phyloP scores from a whole-genome alignment of 2,113 vertebrate genomes.

The Toxotes chatareus region DNA sequence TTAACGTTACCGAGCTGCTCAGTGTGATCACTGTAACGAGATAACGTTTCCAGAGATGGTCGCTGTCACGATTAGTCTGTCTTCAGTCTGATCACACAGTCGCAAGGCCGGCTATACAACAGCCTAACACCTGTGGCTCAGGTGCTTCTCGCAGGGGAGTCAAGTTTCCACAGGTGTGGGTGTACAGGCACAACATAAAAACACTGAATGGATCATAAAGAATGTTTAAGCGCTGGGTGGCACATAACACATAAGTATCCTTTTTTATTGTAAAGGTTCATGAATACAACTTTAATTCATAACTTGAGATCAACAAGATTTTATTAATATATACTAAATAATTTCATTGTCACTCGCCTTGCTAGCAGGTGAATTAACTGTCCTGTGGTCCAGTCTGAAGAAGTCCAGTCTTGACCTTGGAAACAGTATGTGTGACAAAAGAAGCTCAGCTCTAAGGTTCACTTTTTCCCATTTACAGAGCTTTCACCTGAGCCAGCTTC shows the following conservation, averaged over 20 bases:
- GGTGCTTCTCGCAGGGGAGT: conserved; percentile 54
- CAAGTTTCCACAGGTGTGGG: conserved; percentile 66
- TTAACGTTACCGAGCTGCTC: conserved; percentile 1
- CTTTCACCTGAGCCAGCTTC: not conserved
- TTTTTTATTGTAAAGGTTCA: not conserved
- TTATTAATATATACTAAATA: too few species aligned
- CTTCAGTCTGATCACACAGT: conserved; percentile 42
- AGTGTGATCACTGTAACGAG: conserved; percentile 7
- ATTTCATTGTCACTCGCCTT: not conserved
- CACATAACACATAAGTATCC: not conserved
- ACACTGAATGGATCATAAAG: conserved; percentile 8
- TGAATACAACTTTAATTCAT: too few species aligned
- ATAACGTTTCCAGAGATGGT: not conserved
- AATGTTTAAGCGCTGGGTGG: not conserved
- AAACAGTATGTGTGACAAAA: not conserved
- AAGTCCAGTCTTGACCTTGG: not conserved
- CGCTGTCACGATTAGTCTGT: conserved; percentile 29
- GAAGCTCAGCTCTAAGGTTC: not conserved
- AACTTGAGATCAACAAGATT: not conserved
- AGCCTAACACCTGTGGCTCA: conserved; percentile 80
- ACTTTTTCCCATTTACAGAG: not conserved
- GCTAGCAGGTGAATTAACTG: not conserved
- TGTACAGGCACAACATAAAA: conserved; percentile 4
- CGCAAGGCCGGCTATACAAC: conserved; percentile 14
- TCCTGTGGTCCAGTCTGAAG: not conserved